Evolutionary conservation across 92 coral and sea anemone species (phyloP), one percentile per base, ranked within the genome.

Genomic region (Phenganax stokvisi): DNA sequence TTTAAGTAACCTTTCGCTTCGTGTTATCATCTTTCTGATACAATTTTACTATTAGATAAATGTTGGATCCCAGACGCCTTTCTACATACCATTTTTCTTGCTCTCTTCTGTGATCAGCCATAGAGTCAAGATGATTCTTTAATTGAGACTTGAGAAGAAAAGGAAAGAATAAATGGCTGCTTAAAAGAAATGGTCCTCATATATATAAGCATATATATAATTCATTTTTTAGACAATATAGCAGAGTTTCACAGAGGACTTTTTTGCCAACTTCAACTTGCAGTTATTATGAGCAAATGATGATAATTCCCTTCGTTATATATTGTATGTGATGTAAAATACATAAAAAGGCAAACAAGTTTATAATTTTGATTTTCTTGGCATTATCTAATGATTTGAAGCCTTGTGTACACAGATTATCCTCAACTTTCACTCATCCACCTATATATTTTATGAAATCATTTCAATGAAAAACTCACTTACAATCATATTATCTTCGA

Each of bases 41-140:
- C 25, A 37, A 37, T 37, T 37, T 37, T 20, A 20, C 47, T 37
- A 37, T 37, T 5, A 37, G 3, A 1, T 37, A 37, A 37, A 37
- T 37, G 47, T 37, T 37, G 47, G 47, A 37, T 5, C 47, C 47
- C 0, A 37, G 47, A 5, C 0, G 47, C 47, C 0, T 37, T 37
- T 37, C 47, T 37, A 63, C 12, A 8, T 31, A 79, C 83, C 83
- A 63, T 63, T 79, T 79, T 64, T 79, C 83, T 27, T 79, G 83
- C 51, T 79, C 83, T 17, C 65, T 79, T 63, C 83, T 79, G 12
- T 79, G 83, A 47, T n/a, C 65, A 2, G 59, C 68, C 31, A 79
- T 13, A 6, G 62, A 28, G 27, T 79, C 83, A 30, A 62, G 27
- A 17, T 63, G 71, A 27, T 79, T 52, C 83, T 44, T 79, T 37